Percentiles rank a stretch among this genome's conserved stretches.
Evolutionary conservation across 2,113 vertebrate genomes (phyloP).

Genomic region (Hydropotes inermis): DNA sequence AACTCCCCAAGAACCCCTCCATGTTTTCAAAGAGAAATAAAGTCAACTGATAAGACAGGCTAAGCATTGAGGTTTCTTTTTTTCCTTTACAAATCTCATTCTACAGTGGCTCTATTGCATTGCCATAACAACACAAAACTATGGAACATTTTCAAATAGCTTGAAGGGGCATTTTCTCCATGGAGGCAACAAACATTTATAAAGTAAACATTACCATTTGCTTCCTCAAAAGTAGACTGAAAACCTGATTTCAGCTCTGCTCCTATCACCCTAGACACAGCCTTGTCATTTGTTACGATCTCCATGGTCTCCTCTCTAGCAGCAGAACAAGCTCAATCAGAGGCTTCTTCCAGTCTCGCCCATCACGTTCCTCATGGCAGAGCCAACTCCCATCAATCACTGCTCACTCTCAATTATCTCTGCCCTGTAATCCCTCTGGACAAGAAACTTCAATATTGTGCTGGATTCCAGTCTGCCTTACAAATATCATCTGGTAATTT

Average conservation of each 20-base stretch:
- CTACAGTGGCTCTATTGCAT: not conserved
- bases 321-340: not conserved
- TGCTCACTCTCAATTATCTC: fast-evolving
- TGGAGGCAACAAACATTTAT: not conserved
- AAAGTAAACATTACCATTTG: not conserved
- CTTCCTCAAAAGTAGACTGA: conserved; percentile 26
- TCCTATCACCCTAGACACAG: not conserved
- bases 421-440: not conserved
- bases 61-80: not conserved
- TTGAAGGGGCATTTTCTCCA: conserved; percentile 11
- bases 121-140: not conserved
- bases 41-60: not conserved
- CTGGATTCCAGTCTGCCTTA: not conserved
- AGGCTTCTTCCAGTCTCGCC: not conserved
- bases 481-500: not conserved
- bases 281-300: not conserved
- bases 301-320: not conserved
- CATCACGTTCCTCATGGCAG: fast-evolving
- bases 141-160: not conserved
- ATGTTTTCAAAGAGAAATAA: conserved; percentile 15
- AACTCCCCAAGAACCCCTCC: not conserved
- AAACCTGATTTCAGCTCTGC: not conserved
- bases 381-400: not conserved
- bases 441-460: fast-evolving
- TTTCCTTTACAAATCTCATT: not conserved